phyloP scores from a whole-genome alignment of 2,797 vertebrate species.

The Octomys mimax region DNA sequence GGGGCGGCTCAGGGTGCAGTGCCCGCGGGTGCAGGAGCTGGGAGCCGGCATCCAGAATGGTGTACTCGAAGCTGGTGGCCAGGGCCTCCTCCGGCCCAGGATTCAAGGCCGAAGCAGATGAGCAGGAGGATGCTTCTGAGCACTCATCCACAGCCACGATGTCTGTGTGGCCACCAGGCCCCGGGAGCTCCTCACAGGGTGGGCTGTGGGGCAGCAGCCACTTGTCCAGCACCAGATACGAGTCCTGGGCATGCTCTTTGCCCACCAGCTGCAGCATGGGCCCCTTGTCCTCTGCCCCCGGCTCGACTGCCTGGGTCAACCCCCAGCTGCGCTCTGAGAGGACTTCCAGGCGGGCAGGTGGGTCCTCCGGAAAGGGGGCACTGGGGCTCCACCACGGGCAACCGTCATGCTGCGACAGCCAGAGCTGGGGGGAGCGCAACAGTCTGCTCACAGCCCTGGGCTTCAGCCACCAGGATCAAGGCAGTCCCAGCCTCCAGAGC shows the following conservation, averaged over 20 bases:
- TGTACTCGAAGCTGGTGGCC: slow-evolving; percentile 86
- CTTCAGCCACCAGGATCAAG: background rate
- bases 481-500: background rate
- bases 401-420: slow-evolving; percentile 91
- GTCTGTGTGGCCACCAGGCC: background rate
- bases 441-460: background rate
- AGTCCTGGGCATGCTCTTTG: slow-evolving; percentile 55
- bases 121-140: slow-evolving; percentile 55
- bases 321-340: slow-evolving; percentile 91
- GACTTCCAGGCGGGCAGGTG: slow-evolving; percentile 90
- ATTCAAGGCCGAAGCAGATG: slow-evolving; percentile 64
- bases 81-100: slow-evolving; percentile 88
- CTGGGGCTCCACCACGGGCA: slow-evolving; percentile 89
- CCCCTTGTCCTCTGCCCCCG: slow-evolving; percentile 68
- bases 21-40: slow-evolving; percentile 86
- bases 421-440: slow-evolving; percentile 88
- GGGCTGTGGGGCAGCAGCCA: slow-evolving; percentile 77
- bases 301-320: slow-evolving; percentile 82
- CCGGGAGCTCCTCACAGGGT: background rate
- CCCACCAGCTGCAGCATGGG: slow-evolving; percentile 55
- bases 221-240: slow-evolving; percentile 85
- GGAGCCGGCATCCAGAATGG: slow-evolving; percentile 85
- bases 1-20: slow-evolving; percentile 52
- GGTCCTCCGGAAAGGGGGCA: slow-evolving; percentile 89
- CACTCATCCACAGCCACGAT: background rate